Evolutionary conservation across 2,888 invertebrate species (phyloP).

Genomic region (Autographa gamma): DNA sequence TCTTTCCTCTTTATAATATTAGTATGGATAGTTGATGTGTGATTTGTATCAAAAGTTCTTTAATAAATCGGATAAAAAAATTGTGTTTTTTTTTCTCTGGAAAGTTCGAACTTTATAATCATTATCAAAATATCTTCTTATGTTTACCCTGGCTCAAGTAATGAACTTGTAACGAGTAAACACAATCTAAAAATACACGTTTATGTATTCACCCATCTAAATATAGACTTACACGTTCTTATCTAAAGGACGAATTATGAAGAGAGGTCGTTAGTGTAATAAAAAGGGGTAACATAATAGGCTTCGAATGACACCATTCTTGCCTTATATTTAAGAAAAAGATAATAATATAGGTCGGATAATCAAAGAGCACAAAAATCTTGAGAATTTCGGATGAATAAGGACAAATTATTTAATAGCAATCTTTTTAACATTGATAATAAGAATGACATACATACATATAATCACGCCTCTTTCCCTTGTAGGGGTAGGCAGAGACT

Average conservation of each 20-base stretch:
- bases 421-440: too few relatives aligned
- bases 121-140: too few relatives aligned
- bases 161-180: constrained; percentile 22
- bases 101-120: too few relatives aligned
- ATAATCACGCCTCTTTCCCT: too few relatives aligned
- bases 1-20: too few relatives aligned
- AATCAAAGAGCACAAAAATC: background rate
- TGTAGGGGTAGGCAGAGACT: too few relatives aligned
- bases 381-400: too few relatives aligned
- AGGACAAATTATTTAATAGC: background rate
- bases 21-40: too few relatives aligned
- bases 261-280: constrained; percentile 43
- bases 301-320: constrained; percentile 34
- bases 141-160: background rate
- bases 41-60: too few relatives aligned
- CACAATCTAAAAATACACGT: constrained; percentile 39
- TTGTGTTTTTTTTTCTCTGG: too few relatives aligned
- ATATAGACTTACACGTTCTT: constrained; percentile 37
- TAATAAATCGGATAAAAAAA: too few relatives aligned
- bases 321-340: constrained; percentile 15
- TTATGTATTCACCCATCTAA: constrained; percentile 36
- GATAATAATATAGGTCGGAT: background rate
- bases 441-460: too few relatives aligned
- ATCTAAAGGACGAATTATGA: constrained; percentile 54
- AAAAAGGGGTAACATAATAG: constrained; percentile 44